A percentile compares a stretch with the other conserved stretches of the same genome.
These are phyloP conservation scores for Phoxinus dragarum DNA, from an alignment of 2,797 vertebrate species.

Conservation along the genomic window DNA sequence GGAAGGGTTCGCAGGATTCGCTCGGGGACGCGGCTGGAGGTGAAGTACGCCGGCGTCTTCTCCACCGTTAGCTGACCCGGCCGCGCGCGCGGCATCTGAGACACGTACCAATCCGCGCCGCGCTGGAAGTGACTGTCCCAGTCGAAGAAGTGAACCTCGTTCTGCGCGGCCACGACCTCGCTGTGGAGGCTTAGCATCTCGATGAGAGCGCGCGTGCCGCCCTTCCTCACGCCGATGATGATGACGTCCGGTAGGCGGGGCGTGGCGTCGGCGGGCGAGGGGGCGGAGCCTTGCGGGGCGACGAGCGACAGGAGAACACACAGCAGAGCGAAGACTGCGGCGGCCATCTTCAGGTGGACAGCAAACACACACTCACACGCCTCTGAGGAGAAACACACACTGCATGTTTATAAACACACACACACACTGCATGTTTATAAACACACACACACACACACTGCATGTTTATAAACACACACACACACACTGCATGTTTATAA, in stretches of 20 bases:
- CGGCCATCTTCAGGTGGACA: constrained; percentile 86
- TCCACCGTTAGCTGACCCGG: constrained; percentile 91
- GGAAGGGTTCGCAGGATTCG: constrained; percentile 88
- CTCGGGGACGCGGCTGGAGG: constrained; percentile 87
- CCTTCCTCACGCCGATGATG: constrained; percentile 97
- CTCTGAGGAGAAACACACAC: background rate
- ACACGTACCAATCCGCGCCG: constrained; percentile 89
- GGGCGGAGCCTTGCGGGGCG: constrained; percentile 48
- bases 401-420: background rate
- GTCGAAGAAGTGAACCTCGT: constrained; percentile 97
- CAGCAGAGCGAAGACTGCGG: constrained; percentile 86
- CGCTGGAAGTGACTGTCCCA: constrained; percentile 92
- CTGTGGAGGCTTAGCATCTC: constrained; percentile 96
- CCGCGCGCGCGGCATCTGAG: constrained; percentile 90
- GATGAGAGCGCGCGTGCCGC: constrained; percentile 91
- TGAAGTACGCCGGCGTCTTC: constrained; percentile 98
- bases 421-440: constrained; percentile 5
- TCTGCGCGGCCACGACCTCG: constrained; percentile 87
- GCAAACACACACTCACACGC: constrained; percentile 60
- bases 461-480: too few species aligned
- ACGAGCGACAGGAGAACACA: constrained; percentile 73
- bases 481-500: background rate
- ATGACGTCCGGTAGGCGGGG: constrained; percentile 85
- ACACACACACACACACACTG: constrained; percentile 62
- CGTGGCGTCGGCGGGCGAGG: constrained; percentile 62